phyloP scores from a whole-genome alignment of 2,113 vertebrate species.

The Nyctibius bracteatus region DNA sequence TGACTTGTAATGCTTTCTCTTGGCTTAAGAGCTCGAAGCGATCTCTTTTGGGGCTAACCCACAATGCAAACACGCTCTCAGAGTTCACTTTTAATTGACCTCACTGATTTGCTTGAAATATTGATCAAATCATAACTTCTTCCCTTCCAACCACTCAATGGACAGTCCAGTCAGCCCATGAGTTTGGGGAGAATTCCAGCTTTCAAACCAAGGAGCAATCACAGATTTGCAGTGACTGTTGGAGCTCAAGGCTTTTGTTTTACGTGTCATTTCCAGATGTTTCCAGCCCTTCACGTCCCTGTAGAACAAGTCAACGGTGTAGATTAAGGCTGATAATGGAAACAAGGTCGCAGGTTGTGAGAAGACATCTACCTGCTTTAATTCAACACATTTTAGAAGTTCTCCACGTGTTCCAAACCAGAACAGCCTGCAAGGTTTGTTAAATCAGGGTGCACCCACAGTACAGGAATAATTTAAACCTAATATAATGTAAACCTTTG shows the following conservation, averaged over 20 bases:
- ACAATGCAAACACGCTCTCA: background rate
- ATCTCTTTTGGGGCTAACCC: background rate
- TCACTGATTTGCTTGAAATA: background rate
- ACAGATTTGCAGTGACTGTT: background rate
- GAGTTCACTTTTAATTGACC: background rate
- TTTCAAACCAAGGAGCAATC: conserved; percentile 1
- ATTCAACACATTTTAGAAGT: background rate
- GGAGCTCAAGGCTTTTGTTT: background rate
- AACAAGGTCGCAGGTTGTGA: background rate
- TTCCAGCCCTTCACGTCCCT: background rate
- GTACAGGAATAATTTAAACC: background rate
- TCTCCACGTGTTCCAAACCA: background rate
- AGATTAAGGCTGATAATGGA: background rate
- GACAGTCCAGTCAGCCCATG: background rate
- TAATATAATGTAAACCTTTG: background rate
- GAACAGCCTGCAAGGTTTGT: background rate
- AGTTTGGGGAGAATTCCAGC: background rate
- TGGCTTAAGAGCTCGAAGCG: background rate
- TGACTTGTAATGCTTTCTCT: background rate
- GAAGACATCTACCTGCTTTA: background rate
- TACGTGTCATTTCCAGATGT: background rate
- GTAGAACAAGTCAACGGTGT: background rate
- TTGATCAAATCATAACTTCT: background rate
- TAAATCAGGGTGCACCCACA: background rate
- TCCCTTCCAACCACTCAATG: background rate